These are phyloP conservation scores for Oryctolagus cuniculus DNA, from an alignment of 2,113 vertebrate genomes.

Conservation along the genomic window DNA sequence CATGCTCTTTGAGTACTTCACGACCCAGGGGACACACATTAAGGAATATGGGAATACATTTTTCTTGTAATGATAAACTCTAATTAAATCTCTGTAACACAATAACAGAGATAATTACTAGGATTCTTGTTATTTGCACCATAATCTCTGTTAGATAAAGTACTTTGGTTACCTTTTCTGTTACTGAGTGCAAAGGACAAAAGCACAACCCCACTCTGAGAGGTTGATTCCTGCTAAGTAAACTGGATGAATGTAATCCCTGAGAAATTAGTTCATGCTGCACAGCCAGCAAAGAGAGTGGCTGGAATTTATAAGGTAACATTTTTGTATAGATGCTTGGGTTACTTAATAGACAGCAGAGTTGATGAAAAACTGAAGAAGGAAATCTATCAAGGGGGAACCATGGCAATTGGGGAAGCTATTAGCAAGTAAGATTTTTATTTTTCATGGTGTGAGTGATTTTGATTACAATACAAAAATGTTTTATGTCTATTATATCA, in stretches of 20 bases:
- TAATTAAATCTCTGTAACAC: neutral
- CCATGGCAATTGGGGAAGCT: neutral
- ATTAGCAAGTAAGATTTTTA: neutral
- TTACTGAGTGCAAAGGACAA: neutral
- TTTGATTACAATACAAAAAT: neutral
- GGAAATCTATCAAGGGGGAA: neutral
- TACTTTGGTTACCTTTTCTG: neutral
- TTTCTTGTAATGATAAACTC: slow-evolving; percentile 12
- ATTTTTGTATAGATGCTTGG: neutral
- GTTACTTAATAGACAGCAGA: neutral
- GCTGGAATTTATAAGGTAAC: neutral
- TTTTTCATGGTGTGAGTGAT: neutral
- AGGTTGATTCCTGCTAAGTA: neutral
- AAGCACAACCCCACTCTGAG: neutral
- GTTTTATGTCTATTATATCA: neutral
- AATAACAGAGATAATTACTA: neutral
- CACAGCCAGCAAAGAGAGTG: neutral
- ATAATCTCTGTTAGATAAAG: neutral
- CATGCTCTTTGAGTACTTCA: neutral
- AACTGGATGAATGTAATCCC: neutral
- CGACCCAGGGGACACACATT: neutral
- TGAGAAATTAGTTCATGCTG: neutral
- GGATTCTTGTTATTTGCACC: neutral
- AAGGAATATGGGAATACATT: neutral
- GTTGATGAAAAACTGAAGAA: neutral